Conservation (phyloP, 2,888 invertebrate species). For the Trissolcus brochymenae region DNA sequence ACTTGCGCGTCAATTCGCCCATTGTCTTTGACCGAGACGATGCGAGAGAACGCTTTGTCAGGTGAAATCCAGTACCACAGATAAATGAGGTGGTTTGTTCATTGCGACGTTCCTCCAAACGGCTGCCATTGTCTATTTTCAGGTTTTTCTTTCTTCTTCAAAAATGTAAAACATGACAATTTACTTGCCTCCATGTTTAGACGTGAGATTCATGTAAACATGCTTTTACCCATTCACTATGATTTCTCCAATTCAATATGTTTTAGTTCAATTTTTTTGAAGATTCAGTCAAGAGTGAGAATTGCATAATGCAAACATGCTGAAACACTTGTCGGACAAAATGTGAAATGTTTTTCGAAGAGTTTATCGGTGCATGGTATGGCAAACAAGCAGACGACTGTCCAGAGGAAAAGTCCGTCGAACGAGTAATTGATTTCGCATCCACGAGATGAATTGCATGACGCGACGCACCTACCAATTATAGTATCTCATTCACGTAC, state of each 20-base stretch:
- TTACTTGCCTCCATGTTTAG: too few relatives aligned
- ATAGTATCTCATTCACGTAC: conserved; percentile 30
- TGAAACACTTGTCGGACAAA: neutral
- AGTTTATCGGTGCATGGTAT: neutral
- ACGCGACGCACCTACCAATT: conserved; percentile 27
- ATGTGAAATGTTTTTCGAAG: too few relatives aligned
- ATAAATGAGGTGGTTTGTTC: conserved; percentile 59
- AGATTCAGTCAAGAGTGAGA: neutral
- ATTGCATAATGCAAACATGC: neutral
- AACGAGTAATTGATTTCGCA: conserved; percentile 34
- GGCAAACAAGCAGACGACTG: neutral
- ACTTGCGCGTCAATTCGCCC: conserved; percentile 57
- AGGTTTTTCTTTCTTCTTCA: conserved; percentile 12
- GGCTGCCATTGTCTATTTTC: conserved; percentile 53
- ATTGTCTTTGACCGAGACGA: conserved; percentile 58
- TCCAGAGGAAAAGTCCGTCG: neutral
- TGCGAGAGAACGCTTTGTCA: conserved; percentile 58
- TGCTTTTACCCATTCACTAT: too few relatives aligned
- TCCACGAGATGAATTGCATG: conserved; percentile 25
- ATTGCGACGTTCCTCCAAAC: conserved; percentile 55
- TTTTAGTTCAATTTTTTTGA: neutral
- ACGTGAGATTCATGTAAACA: too few relatives aligned
- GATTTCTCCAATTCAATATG: neutral
- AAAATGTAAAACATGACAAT: too few relatives aligned
- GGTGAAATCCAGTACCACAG: conserved; percentile 57